These are phyloP conservation scores for Propithecus perrieri DNA, from an alignment of 2,797 vertebrate genomes.

Conservation along the genomic window DNA sequence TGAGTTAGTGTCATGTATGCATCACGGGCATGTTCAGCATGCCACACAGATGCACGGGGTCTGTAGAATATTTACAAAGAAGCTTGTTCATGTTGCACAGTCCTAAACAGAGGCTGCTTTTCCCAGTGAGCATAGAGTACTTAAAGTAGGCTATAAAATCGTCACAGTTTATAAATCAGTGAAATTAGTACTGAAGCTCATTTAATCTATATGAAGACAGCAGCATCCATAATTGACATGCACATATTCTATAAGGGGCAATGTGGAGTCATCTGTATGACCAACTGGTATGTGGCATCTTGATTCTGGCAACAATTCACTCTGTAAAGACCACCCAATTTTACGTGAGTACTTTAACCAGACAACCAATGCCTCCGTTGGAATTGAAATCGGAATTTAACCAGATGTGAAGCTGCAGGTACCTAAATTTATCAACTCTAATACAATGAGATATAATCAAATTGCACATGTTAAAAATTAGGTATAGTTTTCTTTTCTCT, in stretches of 20 bases:
- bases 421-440: not conserved
- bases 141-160: conserved; percentile 60
- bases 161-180: conserved; percentile 68
- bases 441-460: not conserved
- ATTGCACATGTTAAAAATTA: conserved; percentile 46
- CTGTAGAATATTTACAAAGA: not conserved
- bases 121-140: not conserved
- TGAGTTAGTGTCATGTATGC: not conserved
- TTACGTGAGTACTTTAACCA: conserved; percentile 34
- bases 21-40: not conserved
- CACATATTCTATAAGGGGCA: not conserved
- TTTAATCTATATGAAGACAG: conserved; percentile 49
- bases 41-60: not conserved
- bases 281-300: not conserved
- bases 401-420: conserved; percentile 27
- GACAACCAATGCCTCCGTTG: conserved; percentile 46
- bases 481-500: conserved; percentile 45
- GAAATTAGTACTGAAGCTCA: conserved; percentile 30
- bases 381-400: conserved; percentile 74
- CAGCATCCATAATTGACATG: not conserved
- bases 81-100: not conserved
- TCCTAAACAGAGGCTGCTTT: conserved; percentile 20
- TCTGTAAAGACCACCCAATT: conserved; percentile 48
- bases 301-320: conserved; percentile 35
- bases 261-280: not conserved